These are phyloP conservation scores for Empis stercorea DNA, from an alignment of 2,888 invertebrate genomes.

Conservation along the genomic window DNA sequence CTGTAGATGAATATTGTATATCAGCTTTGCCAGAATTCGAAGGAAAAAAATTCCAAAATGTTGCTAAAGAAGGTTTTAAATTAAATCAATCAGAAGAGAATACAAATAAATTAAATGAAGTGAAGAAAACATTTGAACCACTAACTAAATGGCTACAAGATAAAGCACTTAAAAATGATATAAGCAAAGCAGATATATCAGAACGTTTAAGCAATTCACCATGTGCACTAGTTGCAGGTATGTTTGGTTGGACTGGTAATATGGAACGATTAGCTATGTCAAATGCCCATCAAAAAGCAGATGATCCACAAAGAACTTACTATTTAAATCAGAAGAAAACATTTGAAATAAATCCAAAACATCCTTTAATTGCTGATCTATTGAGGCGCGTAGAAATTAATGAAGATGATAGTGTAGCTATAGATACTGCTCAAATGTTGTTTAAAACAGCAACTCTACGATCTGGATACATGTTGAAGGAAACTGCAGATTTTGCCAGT, in stretches of 20 bases:
- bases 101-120: constrained; percentile 63
- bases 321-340: constrained; percentile 92
- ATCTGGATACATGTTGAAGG: constrained; percentile 85
- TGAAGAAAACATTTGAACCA: constrained; percentile 73
- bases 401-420: constrained; percentile 62
- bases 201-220: constrained; percentile 84
- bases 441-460: constrained; percentile 84
- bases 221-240: constrained; percentile 89
- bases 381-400: constrained; percentile 68
- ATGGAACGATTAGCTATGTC: constrained; percentile 94
- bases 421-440: constrained; percentile 77
- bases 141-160: constrained; percentile 82
- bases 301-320: constrained; percentile 77
- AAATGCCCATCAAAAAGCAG: constrained; percentile 92
- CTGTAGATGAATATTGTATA: constrained; percentile 96
- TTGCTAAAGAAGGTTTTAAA: constrained; percentile 94
- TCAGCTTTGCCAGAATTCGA: constrained; percentile 95
- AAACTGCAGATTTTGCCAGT: constrained; percentile 78
- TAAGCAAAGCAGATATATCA: constrained; percentile 71
- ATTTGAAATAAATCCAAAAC: constrained; percentile 92
- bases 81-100: constrained; percentile 57
- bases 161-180: constrained; percentile 62
- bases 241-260: constrained; percentile 98
- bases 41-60: constrained; percentile 98
- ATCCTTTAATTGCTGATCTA: constrained; percentile 88